Conservation (phyloP, 92 coral and sea anemone species). For the Isaurus tuberculatus region DNA sequence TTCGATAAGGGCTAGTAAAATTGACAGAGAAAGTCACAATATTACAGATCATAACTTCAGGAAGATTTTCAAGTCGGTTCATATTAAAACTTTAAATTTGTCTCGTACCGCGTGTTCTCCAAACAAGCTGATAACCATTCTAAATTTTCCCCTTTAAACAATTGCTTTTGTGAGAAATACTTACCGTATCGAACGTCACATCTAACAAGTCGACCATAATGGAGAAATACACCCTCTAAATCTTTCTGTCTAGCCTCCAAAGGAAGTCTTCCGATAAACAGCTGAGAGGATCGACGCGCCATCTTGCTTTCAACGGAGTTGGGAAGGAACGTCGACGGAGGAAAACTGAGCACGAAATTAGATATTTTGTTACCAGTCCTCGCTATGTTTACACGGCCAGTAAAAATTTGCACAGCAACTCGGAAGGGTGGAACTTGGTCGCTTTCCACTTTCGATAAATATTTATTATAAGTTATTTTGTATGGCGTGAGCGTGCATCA, state of each 20-base stretch:
- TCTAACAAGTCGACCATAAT: constrained; percentile 64
- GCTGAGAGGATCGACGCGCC: constrained; percentile 67
- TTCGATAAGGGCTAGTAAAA: not conserved
- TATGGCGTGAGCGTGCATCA: no score
- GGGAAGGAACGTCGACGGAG: not conserved
- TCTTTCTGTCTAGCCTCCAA: constrained; percentile 68
- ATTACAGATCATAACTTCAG: not conserved
- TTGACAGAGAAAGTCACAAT: constrained; percentile 7
- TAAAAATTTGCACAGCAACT: no score
- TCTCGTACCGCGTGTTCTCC: constrained; percentile 1
- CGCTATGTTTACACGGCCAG: no score
- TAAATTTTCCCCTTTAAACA: not conserved
- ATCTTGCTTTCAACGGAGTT: constrained; percentile 49
- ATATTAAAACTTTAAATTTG: not conserved
- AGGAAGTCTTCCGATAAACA: constrained; percentile 76
- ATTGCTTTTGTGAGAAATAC: not conserved
- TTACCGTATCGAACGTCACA: constrained; percentile 69
- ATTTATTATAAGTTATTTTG: no score
- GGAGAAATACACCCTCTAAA: constrained; percentile 67
- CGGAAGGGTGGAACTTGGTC: no score
- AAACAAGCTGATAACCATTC: not conserved
- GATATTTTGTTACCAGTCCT: no score
- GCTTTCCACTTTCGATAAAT: no score
- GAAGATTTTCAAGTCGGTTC: not conserved
- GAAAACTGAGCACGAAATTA: not conserved